phyloP scores from a whole-genome alignment of 1,140 invertebrate species.

The Schmidtea mediterranea region DNA sequence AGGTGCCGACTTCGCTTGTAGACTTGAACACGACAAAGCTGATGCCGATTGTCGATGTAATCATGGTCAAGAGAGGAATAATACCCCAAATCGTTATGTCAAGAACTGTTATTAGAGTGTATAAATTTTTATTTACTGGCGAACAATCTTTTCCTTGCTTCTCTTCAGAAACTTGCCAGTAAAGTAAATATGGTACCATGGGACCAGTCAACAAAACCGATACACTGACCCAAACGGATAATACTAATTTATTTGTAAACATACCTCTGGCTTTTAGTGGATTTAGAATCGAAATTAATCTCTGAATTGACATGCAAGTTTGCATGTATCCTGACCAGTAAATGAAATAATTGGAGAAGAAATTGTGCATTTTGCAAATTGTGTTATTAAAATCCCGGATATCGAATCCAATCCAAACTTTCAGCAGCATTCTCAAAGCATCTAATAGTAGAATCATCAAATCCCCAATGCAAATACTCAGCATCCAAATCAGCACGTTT shows the following conservation, averaged over 20 bases:
- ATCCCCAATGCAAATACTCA: slow-evolving; percentile 4
- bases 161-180: slow-evolving; percentile 1
- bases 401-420: background rate
- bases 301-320: background rate
- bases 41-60: background rate
- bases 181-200: background rate
- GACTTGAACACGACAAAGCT: background rate
- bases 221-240: background rate
- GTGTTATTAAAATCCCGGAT: background rate
- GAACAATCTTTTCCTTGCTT: background rate
- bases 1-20: no score
- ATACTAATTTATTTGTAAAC: background rate
- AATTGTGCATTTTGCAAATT: slow-evolving; percentile 1
- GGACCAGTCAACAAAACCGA: background rate
- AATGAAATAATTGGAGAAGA: slow-evolving; percentile 2
- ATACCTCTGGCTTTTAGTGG: background rate
- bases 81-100: slow-evolving; percentile 2
- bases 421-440: background rate
- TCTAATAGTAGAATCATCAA: slow-evolving; percentile 2
- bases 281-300: background rate
- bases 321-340: slow-evolving; percentile 3
- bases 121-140: background rate
- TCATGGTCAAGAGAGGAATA: background rate
- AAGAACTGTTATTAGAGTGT: background rate
- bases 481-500: background rate